A percentile compares a stretch with the other conserved stretches of the same genome.
Evolutionary conservation across 2,888 invertebrate genomes (phyloP).

Genomic region (Spodoptera exigua): DNA sequence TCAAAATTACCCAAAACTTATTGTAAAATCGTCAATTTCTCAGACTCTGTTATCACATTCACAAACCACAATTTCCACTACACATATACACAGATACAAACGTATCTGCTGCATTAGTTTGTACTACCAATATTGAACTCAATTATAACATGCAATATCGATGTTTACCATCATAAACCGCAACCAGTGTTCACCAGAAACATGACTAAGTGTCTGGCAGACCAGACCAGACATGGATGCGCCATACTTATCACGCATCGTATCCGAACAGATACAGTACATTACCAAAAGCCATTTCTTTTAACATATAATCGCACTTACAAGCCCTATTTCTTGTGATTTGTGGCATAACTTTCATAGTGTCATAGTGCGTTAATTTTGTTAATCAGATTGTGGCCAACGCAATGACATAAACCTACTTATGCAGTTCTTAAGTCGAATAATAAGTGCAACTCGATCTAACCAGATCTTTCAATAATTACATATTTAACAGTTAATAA

Average conservation of each 20-base stretch:
- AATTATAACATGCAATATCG: slow-evolving; percentile 8
- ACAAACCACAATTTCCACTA: too few relatives aligned
- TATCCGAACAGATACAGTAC: slow-evolving; percentile 1
- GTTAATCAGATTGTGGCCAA: slow-evolving; percentile 15
- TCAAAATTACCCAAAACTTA: too few relatives aligned
- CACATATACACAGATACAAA: too few relatives aligned
- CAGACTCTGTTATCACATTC: too few relatives aligned
- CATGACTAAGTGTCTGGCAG: slow-evolving; percentile 22
- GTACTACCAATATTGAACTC: too few relatives aligned
- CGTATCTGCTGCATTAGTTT: too few relatives aligned
- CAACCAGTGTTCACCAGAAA: slow-evolving; percentile 1
- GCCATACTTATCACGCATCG: background rate
- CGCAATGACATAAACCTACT: slow-evolving; percentile 28
- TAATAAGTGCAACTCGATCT: slow-evolving; percentile 3
- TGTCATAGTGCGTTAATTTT: slow-evolving; percentile 2
- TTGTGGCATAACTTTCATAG: background rate
- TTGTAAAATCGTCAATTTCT: too few relatives aligned
- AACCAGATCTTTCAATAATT: too few relatives aligned
- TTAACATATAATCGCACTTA: slow-evolving; percentile 17
- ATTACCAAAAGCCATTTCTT: slow-evolving; percentile 2
- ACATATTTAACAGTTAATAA: too few relatives aligned
- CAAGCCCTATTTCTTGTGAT: slow-evolving; percentile 30
- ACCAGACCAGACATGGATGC: background rate
- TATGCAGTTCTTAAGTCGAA: too few relatives aligned
- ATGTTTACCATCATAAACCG: slow-evolving; percentile 28